A percentile compares a stretch with the other conserved stretches of the same genome.
Conservation (phyloP, 2,797 vertebrate species). For the Apogon talboti region DNA sequence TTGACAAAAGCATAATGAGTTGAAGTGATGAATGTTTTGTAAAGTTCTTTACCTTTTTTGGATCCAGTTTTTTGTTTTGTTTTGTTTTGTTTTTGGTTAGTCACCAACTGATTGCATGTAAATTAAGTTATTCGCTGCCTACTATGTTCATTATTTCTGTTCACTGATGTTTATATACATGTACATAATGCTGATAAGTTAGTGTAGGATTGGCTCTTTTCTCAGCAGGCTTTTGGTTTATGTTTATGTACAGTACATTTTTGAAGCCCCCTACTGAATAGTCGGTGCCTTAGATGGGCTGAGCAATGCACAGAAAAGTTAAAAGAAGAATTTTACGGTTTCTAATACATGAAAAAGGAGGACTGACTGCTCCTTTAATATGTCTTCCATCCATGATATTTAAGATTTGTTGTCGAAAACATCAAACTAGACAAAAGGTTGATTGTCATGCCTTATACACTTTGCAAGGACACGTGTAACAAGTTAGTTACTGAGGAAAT, state of each 20-base stretch:
- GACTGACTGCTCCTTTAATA: slow-evolving; percentile 35
- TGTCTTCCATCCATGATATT: slow-evolving; percentile 65
- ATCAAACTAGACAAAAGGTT: slow-evolving; percentile 68
- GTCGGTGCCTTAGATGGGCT: slow-evolving; percentile 77
- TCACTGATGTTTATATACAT: slow-evolving; percentile 61
- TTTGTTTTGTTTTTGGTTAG: slow-evolving; percentile 12
- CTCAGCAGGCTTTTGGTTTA: slow-evolving; percentile 36
- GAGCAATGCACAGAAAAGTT: slow-evolving; percentile 73
- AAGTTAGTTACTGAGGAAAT: slow-evolving; percentile 77
- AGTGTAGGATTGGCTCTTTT: slow-evolving; percentile 49
- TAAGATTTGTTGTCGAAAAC: slow-evolving; percentile 63
- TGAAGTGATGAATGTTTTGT: slow-evolving; percentile 55
- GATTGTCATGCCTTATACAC: slow-evolving; percentile 70
- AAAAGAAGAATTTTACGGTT: slow-evolving; percentile 51
- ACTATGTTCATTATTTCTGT: slow-evolving; percentile 41
- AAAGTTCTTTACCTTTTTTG: slow-evolving; percentile 19
- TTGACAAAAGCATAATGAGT: slow-evolving; percentile 33
- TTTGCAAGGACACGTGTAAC: slow-evolving; percentile 80
- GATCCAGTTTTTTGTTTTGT: no score
- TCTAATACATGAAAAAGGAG: slow-evolving; percentile 33
- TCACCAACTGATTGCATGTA: slow-evolving; percentile 54
- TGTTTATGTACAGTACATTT: slow-evolving; percentile 65
- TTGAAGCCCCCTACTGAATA: slow-evolving; percentile 68
- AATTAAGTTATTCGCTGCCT: slow-evolving; percentile 63
- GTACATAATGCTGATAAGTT: slow-evolving; percentile 71